Conservation (phyloP, 2,888 invertebrate genomes). For the Lasioglossum malachurum region DNA sequence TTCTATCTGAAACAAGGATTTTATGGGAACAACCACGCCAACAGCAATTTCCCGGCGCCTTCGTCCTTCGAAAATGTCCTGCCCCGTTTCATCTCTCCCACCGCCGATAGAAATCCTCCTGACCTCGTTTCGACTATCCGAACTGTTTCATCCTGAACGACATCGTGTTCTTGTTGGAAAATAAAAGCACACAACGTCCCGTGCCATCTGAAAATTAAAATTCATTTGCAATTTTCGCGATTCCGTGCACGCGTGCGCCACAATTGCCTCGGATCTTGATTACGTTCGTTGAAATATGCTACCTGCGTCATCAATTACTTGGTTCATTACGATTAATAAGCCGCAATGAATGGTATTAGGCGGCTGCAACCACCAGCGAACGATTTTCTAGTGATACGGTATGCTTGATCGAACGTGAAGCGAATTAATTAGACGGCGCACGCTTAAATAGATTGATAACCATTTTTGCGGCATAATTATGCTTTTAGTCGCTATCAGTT, state of each 20-base stretch:
- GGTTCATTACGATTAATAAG: constrained; percentile 22
- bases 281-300: neutral
- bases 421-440: neutral
- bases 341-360: neutral
- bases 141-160: too few species aligned
- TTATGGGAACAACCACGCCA: constrained; percentile 14
- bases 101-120: neutral
- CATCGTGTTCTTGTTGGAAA: neutral
- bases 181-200: neutral
- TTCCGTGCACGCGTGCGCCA: neutral
- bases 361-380: neutral
- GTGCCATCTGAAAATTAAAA: neutral
- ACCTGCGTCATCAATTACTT: constrained; percentile 26
- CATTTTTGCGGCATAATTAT: neutral
- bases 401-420: neutral
- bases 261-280: constrained; percentile 9
- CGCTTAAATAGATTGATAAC: neutral
- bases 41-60: neutral
- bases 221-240: neutral
- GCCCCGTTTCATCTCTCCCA: neutral
- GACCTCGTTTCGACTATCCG: neutral
- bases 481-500: neutral
- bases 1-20: constrained; percentile 27
- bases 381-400: neutral
- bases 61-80: constrained; percentile 6